phyloP scores from a whole-genome alignment of 2,797 vertebrate species.

The Sylvia borin region DNA sequence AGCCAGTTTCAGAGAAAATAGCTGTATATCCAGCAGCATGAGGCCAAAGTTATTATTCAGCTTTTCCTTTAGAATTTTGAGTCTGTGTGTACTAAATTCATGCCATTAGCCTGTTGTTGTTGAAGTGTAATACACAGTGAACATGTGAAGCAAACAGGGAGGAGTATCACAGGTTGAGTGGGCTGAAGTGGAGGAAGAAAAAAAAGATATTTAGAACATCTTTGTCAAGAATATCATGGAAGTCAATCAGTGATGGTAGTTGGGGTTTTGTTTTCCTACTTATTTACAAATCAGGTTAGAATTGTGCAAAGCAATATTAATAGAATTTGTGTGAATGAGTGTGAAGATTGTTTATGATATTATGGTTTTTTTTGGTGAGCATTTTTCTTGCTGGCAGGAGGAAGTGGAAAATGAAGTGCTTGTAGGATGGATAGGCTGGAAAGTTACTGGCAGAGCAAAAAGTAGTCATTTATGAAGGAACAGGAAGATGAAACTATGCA shows the following conservation, averaged over 20 bases:
- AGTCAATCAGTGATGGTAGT: neutral
- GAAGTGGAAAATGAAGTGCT: neutral
- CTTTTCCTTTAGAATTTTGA: neutral
- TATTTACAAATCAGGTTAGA: neutral
- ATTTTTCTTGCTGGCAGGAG: neutral
- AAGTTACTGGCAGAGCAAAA: neutral
- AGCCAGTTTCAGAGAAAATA: neutral
- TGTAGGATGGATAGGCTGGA: neutral
- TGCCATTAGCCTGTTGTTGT: neutral
- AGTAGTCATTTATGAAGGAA: neutral
- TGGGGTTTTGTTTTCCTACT: neutral
- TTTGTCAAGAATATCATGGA: neutral
- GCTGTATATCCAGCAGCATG: neutral
- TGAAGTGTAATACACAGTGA: neutral
- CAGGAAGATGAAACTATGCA: neutral
- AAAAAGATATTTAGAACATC: neutral
- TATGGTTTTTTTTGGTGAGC: neutral
- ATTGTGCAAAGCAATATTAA: neutral
- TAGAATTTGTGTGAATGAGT: neutral
- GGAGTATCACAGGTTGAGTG: neutral
- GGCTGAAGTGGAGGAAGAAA: neutral
- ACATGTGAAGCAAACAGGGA: rapidly evolving
- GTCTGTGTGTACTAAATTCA: neutral
- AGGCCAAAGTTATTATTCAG: neutral
- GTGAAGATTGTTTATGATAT: neutral